These are phyloP conservation scores for Drosophila pseudoananassae DNA, from an alignment of 1,140 invertebrate genomes.

Conservation along the genomic window DNA sequence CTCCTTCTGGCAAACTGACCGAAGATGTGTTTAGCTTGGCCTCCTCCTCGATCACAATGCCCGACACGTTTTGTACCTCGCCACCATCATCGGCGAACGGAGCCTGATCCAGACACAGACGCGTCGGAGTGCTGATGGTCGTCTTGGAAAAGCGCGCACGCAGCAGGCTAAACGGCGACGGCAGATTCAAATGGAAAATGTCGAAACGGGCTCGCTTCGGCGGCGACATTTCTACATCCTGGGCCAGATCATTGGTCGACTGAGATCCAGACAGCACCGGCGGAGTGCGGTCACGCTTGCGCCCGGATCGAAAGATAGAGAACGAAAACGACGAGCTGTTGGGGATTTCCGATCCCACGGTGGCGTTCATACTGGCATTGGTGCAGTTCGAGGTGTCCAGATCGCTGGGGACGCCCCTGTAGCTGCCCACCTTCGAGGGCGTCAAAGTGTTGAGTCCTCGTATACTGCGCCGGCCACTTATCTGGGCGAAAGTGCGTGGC, in stretches of 20 bases:
- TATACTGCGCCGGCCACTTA: conserved; percentile 73
- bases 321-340: conserved; percentile 78
- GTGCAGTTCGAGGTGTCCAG: conserved; percentile 67
- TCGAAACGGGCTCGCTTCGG: conserved; percentile 78
- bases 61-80: conserved; percentile 73
- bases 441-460: conserved; percentile 53
- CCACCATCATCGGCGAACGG: conserved; percentile 52
- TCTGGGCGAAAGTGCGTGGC: conserved; percentile 64
- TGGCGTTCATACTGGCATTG: conserved; percentile 79
- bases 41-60: conserved; percentile 62
- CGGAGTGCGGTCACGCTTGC: conserved; percentile 75
- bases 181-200: conserved; percentile 65
- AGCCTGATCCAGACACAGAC: conserved; percentile 42
- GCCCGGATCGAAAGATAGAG: conserved; percentile 69
- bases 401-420: conserved; percentile 66
- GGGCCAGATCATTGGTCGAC: conserved; percentile 66
- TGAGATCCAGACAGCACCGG: conserved; percentile 54
- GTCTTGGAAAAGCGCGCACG: conserved; percentile 71
- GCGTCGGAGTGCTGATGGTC: conserved; percentile 56
- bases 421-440: conserved; percentile 66
- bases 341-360: conserved; percentile 76
- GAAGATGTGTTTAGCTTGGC: conserved; percentile 42
- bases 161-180: conserved; percentile 71
- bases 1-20: conserved; percentile 28
- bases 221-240: conserved; percentile 71